phyloP scores from a whole-genome alignment of 2,113 vertebrate species.

The Lipophrys pholis region DNA sequence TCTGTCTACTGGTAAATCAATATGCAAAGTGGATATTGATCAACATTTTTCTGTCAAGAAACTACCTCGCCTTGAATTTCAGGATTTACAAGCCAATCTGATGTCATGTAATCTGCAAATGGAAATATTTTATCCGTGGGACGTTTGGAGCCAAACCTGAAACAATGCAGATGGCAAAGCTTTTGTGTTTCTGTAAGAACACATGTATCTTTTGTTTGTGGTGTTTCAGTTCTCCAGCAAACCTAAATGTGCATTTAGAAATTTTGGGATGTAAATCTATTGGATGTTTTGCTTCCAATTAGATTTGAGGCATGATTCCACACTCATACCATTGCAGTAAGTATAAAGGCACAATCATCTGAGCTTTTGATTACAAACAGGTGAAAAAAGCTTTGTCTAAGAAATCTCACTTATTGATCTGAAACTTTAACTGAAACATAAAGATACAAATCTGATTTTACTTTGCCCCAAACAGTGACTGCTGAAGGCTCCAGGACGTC shows the following conservation, averaged over 20 bases:
- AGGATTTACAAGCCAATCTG: not conserved
- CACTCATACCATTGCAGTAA: not conserved
- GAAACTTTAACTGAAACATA: not conserved
- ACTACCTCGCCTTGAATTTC: too few species aligned
- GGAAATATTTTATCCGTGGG: too few species aligned
- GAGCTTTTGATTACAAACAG: too few species aligned
- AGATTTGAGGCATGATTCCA: not conserved
- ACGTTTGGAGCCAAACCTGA: too few species aligned
- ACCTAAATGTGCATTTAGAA: not conserved
- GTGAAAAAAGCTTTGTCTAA: too few species aligned
- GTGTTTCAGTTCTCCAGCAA: not conserved
- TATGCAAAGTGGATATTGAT: conserved; percentile 34
- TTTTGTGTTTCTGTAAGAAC: too few species aligned
- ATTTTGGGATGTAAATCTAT: not conserved
- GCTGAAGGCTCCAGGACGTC: not conserved
- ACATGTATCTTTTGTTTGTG: too few species aligned
- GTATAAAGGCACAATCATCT: not conserved
- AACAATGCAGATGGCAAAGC: too few species aligned
- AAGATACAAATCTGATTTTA: not conserved
- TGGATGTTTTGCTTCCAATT: not conserved
- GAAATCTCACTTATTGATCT: not conserved
- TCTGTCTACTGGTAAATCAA: conserved; percentile 12
- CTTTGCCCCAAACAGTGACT: not conserved
- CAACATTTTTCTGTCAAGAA: not conserved
- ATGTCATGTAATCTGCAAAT: too few species aligned